These are phyloP conservation scores for Ectropis crepuscularia DNA, from an alignment of 2,888 invertebrate genomes.

Conservation along the genomic window DNA sequence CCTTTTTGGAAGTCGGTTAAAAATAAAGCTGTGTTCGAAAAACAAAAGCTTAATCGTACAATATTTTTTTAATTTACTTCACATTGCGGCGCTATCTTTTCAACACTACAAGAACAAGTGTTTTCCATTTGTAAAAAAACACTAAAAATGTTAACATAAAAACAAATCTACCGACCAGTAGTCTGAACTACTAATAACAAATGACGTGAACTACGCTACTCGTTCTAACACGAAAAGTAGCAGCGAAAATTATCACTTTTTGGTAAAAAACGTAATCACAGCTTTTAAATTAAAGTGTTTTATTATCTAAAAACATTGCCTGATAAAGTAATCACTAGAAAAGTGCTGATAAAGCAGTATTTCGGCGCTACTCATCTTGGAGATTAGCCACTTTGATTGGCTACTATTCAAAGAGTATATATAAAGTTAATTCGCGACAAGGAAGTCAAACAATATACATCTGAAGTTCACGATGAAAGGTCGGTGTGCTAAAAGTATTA, in stretches of 20 bases:
- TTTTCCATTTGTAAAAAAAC: no score
- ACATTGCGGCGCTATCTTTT: no score
- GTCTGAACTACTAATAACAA: not conserved
- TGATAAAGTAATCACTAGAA: slow-evolving; percentile 38
- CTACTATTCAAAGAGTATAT: slow-evolving; percentile 34
- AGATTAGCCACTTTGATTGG: slow-evolving; percentile 33
- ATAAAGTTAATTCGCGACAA: slow-evolving; percentile 25
- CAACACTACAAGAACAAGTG: no score
- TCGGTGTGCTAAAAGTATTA: slow-evolving; percentile 22
- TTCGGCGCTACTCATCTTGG: slow-evolving; percentile 38
- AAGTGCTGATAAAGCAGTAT: slow-evolving; percentile 36
- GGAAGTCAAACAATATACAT: slow-evolving; percentile 28
- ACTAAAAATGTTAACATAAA: not conserved
- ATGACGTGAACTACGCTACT: not conserved
- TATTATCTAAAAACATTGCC: slow-evolving; percentile 28
- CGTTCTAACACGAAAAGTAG: not conserved
- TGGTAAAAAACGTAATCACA: slow-evolving; percentile 25
- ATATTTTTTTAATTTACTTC: no score
- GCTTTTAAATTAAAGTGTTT: slow-evolving; percentile 28
- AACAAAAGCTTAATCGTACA: no score
- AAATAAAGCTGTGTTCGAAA: no score
- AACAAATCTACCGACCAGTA: slow-evolving; percentile 4
- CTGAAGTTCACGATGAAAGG: slow-evolving; percentile 44
- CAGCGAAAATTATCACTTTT: not conserved
- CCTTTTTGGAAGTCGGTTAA: no score